phyloP scores from a whole-genome alignment of 2,888 invertebrate genomes.

The Theristus sp. region DNA sequence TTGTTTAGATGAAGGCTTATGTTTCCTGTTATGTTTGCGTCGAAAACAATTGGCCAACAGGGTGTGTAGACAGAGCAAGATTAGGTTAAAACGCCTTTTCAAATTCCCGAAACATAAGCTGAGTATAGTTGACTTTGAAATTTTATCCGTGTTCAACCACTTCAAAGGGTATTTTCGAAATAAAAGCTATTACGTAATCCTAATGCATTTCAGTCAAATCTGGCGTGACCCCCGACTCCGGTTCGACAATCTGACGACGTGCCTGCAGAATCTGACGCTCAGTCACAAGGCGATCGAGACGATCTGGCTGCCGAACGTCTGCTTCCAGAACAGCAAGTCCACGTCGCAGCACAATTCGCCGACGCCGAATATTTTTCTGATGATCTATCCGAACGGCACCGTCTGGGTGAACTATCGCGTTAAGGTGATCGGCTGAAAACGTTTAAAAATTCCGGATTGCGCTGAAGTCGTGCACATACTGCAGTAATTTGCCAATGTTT shows the following conservation, averaged over 20 bases:
- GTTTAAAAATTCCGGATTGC: neutral
- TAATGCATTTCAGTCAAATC: constrained; percentile 8
- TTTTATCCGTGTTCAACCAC: no score
- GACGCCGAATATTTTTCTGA: constrained; percentile 9
- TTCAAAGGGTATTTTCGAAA: neutral
- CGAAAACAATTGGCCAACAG: no score
- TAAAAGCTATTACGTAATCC: neutral
- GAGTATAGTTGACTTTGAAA: neutral
- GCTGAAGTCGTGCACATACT: no score
- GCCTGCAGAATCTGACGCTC: constrained; percentile 12
- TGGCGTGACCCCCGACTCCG: constrained; percentile 10
- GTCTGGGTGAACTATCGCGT: constrained; percentile 10
- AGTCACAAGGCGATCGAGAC: constrained; percentile 20
- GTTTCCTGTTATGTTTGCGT: no score
- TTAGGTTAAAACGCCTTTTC: no score
- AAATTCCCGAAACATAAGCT: no score
- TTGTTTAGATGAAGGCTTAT: no score
- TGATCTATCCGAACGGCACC: constrained; percentile 9
- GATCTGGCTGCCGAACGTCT: constrained; percentile 22
- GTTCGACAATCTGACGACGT: constrained; percentile 10
- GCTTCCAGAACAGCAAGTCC: constrained; percentile 10
- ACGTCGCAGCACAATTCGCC: constrained; percentile 7
- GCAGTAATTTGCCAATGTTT: no score
- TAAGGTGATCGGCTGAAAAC: no score
- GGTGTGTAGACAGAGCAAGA: no score